Conservation (phyloP, 1,140 invertebrate species). For the Pseudomyrmex flavicornis region DNA sequence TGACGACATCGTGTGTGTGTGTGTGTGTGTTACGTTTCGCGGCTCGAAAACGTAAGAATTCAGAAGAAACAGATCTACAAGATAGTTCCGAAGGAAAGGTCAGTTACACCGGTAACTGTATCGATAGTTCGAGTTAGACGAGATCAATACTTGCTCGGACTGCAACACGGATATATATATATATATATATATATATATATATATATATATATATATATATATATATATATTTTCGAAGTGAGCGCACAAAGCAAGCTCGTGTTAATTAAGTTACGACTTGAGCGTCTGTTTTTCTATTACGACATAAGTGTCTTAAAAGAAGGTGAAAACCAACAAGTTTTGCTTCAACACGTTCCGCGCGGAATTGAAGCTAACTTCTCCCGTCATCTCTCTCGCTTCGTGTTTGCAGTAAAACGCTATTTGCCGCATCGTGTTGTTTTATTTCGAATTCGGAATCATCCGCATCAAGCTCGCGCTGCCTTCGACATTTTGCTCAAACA, state of each 20-base stretch:
- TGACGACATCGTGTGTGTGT: background rate
- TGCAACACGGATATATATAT: background rate
- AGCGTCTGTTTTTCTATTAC: background rate
- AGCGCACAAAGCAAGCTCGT: background rate
- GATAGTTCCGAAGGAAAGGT: background rate
- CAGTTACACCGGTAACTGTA: background rate
- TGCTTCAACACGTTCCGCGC: background rate
- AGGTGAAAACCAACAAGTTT: background rate
- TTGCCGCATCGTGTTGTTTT: background rate
- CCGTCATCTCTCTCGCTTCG: constrained; percentile 6
- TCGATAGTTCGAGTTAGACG: constrained; percentile 11
- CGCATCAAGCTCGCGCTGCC: background rate
- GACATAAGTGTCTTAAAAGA: background rate
- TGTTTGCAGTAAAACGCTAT: background rate
- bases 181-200: too few species aligned
- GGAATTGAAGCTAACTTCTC: background rate
- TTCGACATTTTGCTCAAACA: constrained; percentile 13
- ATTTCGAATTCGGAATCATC: background rate
- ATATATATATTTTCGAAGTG: background rate
- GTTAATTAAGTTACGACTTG: background rate
- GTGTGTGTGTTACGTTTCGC: background rate
- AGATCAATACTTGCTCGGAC: background rate
- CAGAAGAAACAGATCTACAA: background rate
- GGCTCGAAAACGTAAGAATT: background rate
- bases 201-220: background rate